Evolutionary conservation across 2,113 vertebrate species (phyloP).

Genomic region (Odocoileus virginianus): DNA sequence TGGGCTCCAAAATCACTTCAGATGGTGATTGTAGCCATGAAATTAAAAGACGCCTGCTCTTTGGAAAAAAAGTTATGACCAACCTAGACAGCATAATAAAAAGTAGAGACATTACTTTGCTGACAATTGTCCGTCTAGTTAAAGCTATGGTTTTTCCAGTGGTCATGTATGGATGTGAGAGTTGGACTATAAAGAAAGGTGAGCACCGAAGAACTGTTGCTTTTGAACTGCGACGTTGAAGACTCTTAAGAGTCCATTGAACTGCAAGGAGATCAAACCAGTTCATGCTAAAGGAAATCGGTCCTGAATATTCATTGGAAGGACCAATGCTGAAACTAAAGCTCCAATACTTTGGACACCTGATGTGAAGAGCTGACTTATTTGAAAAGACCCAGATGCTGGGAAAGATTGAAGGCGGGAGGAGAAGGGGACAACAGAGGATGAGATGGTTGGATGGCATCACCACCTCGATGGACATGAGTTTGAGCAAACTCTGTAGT

Average conservation of each 20-base stretch:
- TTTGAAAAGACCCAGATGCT: neutral
- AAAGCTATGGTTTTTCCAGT: neutral
- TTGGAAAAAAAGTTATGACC: neutral
- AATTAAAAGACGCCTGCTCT: neutral
- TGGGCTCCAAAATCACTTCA: neutral
- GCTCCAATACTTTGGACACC: neutral
- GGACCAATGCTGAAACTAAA: neutral
- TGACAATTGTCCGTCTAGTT: accelerated
- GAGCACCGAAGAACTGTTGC: neutral
- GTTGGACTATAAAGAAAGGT: neutral
- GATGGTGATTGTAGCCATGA: neutral
- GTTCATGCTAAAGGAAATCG: neutral
- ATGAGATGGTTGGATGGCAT: neutral
- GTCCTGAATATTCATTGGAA: neutral
- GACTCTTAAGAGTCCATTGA: neutral
- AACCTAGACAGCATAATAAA: neutral
- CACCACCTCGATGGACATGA: neutral
- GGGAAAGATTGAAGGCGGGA: neutral
- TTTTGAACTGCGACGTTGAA: neutral
- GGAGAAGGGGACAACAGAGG: neutral
- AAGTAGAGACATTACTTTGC: neutral
- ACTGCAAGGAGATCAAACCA: neutral
- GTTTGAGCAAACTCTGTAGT: neutral
- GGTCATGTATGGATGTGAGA: neutral
- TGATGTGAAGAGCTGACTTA: neutral